phyloP scores from a whole-genome alignment of 2,888 invertebrate genomes.

The Andrena hattorfiana region DNA sequence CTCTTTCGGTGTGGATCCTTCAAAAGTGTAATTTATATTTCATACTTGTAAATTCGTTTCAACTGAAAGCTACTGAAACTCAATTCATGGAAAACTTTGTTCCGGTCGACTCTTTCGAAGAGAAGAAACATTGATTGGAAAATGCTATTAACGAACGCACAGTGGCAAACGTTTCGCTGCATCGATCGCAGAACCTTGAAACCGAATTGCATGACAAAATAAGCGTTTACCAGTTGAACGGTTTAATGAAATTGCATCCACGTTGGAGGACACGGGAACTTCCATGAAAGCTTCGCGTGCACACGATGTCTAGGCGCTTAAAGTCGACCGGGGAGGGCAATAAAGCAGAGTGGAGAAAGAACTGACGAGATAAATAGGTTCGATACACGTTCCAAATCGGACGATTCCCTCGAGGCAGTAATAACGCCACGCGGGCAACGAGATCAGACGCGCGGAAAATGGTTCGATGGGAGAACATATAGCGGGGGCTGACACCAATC shows the following conservation, averaged over 20 bases:
- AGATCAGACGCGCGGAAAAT: not conserved
- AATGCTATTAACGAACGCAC: not conserved
- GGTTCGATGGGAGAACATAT: not conserved
- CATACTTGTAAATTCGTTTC: not conserved
- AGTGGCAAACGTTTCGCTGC: slow-evolving; percentile 1
- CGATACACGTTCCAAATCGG: slow-evolving; percentile 11
- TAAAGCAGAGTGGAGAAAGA: slow-evolving; percentile 7
- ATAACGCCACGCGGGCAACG: not conserved
- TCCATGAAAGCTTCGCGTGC: slow-evolving; percentile 28
- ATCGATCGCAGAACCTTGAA: slow-evolving; percentile 22
- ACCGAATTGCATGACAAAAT: slow-evolving; percentile 22
- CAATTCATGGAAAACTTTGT: not conserved
- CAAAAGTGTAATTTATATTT: not conserved
- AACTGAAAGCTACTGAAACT: not conserved
- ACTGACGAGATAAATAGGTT: slow-evolving; percentile 11
- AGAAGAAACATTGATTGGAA: not conserved
- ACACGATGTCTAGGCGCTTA: not conserved
- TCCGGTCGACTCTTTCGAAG: not conserved
- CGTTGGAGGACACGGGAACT: slow-evolving; percentile 21
- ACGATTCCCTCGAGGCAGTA: slow-evolving; percentile 7
- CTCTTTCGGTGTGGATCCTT: too few relatives aligned
- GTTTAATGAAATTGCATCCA: slow-evolving; percentile 49
- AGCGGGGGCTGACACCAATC: not conserved
- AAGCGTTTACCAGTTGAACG: slow-evolving; percentile 18
- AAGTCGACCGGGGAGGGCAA: not conserved